These are phyloP conservation scores for Drosophila austrosaltans DNA, from an alignment of 2,888 invertebrate genomes.

Conservation along the genomic window DNA sequence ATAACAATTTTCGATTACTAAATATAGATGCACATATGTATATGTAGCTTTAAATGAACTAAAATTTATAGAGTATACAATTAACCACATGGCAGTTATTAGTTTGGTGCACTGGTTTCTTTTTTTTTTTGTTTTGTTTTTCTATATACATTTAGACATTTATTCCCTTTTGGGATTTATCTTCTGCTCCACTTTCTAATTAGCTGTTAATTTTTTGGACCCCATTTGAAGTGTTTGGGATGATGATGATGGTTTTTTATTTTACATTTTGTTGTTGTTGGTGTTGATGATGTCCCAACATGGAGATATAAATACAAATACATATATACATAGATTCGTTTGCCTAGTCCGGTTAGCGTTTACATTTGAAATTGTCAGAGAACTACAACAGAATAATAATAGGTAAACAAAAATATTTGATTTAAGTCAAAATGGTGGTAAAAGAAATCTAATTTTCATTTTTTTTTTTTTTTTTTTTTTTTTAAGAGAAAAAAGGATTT, in stretches of 20 bases:
- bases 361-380: not conserved
- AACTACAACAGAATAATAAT: not conserved
- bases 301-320: not conserved
- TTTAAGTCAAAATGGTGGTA: too few relatives aligned
- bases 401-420: not conserved
- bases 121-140: not conserved
- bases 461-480: not conserved
- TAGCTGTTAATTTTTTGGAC: slow-evolving; percentile 11
- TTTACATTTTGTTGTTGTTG: slow-evolving; percentile 25
- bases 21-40: too few relatives aligned
- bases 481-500: not conserved
- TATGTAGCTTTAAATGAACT: not conserved
- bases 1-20: too few relatives aligned
- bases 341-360: not conserved
- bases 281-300: slow-evolving; percentile 2
- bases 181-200: not conserved
- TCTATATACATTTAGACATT: not conserved
- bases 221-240: slow-evolving; percentile 6
- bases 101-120: too few relatives aligned
- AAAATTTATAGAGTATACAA: not conserved
- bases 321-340: not conserved
- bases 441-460: not conserved
- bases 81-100: not conserved
- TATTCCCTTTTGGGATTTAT: slow-evolving; percentile 5
- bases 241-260: too few relatives aligned